A percentile compares a stretch with the other conserved stretches of the same genome.
These are phyloP conservation scores for Thalassarche chlororhynchos DNA, from an alignment of 2,113 vertebrate species.

Conservation along the genomic window DNA sequence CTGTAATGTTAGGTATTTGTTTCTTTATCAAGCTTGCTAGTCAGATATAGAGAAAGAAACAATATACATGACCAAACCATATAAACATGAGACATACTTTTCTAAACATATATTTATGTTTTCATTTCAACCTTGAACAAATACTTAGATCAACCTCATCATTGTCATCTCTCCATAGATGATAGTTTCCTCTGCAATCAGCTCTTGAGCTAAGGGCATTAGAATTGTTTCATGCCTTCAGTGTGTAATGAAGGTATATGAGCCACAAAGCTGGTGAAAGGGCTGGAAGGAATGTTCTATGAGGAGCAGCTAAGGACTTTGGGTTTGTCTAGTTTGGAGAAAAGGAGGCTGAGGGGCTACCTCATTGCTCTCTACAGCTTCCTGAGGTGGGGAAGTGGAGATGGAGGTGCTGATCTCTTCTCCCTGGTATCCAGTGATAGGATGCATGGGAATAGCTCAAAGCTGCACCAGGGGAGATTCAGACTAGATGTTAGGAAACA, in stretches of 20 bases:
- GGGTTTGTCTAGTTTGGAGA: neutral
- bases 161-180: neutral
- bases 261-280: neutral
- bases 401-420: neutral
- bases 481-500: neutral
- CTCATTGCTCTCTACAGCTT: neutral
- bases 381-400: neutral
- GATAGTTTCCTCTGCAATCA: neutral
- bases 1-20: neutral
- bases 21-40: neutral
- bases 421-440: neutral
- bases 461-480: neutral
- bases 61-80: neutral
- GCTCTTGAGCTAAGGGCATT: neutral
- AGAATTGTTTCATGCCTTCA: neutral
- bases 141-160: neutral
- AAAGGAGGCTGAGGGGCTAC: neutral
- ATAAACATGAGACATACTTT: neutral
- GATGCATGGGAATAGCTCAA: neutral
- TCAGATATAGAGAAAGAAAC: neutral
- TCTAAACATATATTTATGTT: neutral
- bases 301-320: neutral
- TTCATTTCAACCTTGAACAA: neutral
- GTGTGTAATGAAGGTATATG: neutral
- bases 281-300: neutral